A percentile compares a stretch with the other conserved stretches of the same genome.
phyloP scores from a whole-genome alignment of 2,888 invertebrate species.

The Apotomis turbidana region DNA sequence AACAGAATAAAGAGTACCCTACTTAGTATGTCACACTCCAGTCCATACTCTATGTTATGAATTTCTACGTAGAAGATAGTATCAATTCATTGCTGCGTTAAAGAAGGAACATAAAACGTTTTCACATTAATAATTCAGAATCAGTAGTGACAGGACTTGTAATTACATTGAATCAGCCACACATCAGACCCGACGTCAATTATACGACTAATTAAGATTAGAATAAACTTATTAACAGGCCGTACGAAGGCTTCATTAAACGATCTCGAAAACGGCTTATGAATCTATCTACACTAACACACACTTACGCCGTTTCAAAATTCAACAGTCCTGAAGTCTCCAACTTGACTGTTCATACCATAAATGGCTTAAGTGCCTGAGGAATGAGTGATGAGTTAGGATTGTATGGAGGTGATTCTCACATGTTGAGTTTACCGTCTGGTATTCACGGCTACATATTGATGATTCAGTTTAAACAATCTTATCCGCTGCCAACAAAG shows the following conservation, averaged over 20 bases:
- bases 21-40: background rate
- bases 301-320: background rate
- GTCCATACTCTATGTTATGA: too few relatives aligned
- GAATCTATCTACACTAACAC: background rate
- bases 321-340: background rate
- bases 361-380: background rate
- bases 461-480: constrained; percentile 18
- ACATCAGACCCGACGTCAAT: background rate
- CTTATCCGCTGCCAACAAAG: constrained; percentile 18
- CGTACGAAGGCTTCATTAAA: background rate
- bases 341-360: background rate
- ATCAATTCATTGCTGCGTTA: too few relatives aligned
- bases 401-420: background rate
- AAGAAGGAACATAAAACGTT: background rate
- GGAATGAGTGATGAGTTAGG: background rate
- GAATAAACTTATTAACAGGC: constrained; percentile 5
- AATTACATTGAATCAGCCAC: background rate
- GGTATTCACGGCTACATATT: constrained; percentile 1
- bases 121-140: background rate
- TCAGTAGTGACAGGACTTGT: background rate
- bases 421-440: constrained; percentile 4
- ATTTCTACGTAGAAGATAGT: too few relatives aligned
- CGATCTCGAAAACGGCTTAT: background rate
- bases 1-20: background rate
- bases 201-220: constrained; percentile 1